phyloP scores from a whole-genome alignment of 2,797 vertebrate genomes.

The Silurus aristotelis region DNA sequence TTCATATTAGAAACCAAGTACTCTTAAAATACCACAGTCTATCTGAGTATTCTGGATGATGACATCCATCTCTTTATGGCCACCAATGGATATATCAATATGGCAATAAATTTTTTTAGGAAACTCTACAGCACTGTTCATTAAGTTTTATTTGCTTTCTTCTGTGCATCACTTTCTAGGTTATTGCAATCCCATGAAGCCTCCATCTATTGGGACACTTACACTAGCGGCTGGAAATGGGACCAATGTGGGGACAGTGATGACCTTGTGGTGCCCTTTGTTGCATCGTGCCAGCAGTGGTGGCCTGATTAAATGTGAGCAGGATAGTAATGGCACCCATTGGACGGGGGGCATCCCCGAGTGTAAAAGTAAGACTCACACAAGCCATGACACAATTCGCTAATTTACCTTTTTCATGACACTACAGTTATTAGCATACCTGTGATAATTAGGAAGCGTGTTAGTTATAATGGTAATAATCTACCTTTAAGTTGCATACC shows the following conservation, averaged over 20 bases:
- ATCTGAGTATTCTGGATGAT: too few species aligned
- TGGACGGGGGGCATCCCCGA: slow-evolving; percentile 79
- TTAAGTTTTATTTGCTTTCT: background rate
- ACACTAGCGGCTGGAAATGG: slow-evolving; percentile 82
- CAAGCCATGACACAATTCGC: background rate
- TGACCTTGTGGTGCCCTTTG: slow-evolving; percentile 80
- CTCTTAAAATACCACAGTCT: too few species aligned
- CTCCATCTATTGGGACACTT: slow-evolving; percentile 76
- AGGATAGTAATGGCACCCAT: slow-evolving; percentile 72
- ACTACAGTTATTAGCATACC: background rate
- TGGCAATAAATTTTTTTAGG: background rate
- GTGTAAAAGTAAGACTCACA: slow-evolving; percentile 79
- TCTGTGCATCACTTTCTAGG: slow-evolving; percentile 60
- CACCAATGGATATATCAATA: too few species aligned
- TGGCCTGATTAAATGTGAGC: slow-evolving; percentile 72
- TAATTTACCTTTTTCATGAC: background rate
- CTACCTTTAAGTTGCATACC: background rate
- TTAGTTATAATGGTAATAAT: background rate
- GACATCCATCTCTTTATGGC: too few species aligned
- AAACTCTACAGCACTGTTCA: background rate
- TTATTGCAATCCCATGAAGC: slow-evolving; percentile 73
- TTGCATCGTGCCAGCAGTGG: slow-evolving; percentile 79
- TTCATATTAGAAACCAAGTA: too few species aligned
- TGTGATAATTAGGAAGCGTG: background rate
- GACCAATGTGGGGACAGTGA: slow-evolving; percentile 79